Percentiles rank a stretch among this genome's conserved stretches.
Conservation (phyloP, 2,797 vertebrate species). For the Pangasius krempfi region DNA sequence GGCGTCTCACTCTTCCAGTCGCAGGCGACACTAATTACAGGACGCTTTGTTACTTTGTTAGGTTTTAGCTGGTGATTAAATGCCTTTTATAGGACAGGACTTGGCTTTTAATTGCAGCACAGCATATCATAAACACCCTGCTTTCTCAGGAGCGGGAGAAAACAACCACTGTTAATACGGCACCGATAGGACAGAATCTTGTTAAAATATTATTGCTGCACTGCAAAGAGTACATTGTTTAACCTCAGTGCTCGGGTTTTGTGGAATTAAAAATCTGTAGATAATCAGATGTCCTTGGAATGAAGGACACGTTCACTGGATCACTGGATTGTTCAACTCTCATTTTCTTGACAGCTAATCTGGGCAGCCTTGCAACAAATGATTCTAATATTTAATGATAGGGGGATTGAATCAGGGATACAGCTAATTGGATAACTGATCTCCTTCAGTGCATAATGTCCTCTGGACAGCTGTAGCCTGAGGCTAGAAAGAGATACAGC, state of each 20-base stretch:
- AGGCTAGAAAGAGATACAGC: constrained; percentile 49
- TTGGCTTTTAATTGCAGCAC: constrained; percentile 66
- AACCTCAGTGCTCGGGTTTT: constrained; percentile 67
- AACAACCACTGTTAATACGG: constrained; percentile 21
- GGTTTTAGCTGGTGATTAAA: constrained; percentile 72
- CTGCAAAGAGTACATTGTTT: not conserved
- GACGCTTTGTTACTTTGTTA: constrained; percentile 73
- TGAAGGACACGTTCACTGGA: constrained; percentile 65
- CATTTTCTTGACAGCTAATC: constrained; percentile 67
- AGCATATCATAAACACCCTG: constrained; percentile 59
- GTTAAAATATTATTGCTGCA: not conserved
- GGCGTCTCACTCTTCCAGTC: constrained; percentile 63
- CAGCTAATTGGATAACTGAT: constrained; percentile 78
- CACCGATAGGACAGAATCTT: not conserved
- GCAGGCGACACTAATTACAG: constrained; percentile 72
- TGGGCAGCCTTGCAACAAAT: constrained; percentile 51
- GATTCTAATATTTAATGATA: constrained; percentile 60
- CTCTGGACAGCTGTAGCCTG: constrained; percentile 68
- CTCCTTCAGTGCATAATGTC: constrained; percentile 72
- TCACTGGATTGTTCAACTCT: constrained; percentile 59
- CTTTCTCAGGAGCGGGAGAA: constrained; percentile 54
- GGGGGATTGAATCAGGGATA: constrained; percentile 67
- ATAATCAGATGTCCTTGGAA: constrained; percentile 67
- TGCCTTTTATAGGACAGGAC: constrained; percentile 64
- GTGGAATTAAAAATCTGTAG: constrained; percentile 69